Conservation (phyloP, 2,113 vertebrate genomes). For the Pandion haliaetus region DNA sequence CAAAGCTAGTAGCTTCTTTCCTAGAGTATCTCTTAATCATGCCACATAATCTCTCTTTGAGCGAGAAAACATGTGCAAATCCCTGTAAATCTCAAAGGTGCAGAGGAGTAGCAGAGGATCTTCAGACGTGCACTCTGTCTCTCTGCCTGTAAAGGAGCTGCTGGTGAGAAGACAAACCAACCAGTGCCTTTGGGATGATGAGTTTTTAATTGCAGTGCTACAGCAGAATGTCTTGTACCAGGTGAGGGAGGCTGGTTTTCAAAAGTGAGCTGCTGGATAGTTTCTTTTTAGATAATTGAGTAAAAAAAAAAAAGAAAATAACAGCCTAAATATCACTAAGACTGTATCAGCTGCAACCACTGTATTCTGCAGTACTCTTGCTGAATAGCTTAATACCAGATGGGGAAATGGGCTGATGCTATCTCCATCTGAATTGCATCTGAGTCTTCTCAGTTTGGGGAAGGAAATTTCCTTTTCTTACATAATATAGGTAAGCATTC, state of each 20-base stretch:
- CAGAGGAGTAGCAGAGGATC: neutral
- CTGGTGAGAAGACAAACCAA: neutral
- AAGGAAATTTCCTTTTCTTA: slow-evolving; percentile 20
- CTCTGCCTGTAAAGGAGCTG: neutral
- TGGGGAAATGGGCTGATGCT: slow-evolving; percentile 27
- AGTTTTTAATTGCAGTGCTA: neutral
- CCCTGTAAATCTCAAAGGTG: slow-evolving; percentile 18
- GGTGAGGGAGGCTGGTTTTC: neutral
- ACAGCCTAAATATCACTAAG: neutral
- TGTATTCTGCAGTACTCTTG: neutral
- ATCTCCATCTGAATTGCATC: neutral
- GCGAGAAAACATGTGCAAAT: neutral
- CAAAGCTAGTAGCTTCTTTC: neutral
- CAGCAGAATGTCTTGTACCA: neutral
- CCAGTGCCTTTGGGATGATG: neutral
- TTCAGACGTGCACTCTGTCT: neutral
- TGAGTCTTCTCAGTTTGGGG: neutral
- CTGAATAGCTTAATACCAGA: neutral
- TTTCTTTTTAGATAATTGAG: slow-evolving; percentile 25
- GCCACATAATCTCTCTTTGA: slow-evolving; percentile 20
- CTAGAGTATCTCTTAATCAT: slow-evolving; percentile 27
- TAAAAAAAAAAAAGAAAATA: neutral
- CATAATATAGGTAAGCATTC: neutral
- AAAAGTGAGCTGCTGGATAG: slow-evolving; percentile 15
- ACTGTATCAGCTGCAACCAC: neutral